Percentiles rank a stretch among this genome's conserved stretches.
These are phyloP conservation scores for Columba livia DNA, from an alignment of 2,113 vertebrate genomes.

Conservation along the genomic window DNA sequence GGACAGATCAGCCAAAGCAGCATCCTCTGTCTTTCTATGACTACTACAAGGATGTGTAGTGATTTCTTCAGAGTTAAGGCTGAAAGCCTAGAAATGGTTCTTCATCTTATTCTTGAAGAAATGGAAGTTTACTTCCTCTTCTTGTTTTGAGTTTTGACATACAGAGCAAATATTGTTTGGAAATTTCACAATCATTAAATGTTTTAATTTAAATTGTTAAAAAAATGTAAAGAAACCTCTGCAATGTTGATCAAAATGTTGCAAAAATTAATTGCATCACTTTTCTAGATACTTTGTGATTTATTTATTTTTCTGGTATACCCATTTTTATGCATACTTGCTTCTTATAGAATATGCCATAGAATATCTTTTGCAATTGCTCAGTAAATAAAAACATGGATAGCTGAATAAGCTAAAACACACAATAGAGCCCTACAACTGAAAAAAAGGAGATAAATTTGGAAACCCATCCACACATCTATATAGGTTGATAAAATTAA, in stretches of 20 bases:
- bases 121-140: not conserved
- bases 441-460: not conserved
- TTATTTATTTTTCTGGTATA: not conserved
- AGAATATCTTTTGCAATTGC: not conserved
- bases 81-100: not conserved
- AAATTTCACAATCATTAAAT: not conserved
- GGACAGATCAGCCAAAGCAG: not conserved
- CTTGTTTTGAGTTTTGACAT: not conserved
- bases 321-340: not conserved
- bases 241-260: not conserved
- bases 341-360: not conserved
- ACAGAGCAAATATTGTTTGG: not conserved
- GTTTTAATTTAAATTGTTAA: not conserved
- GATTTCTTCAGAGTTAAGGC: not conserved
- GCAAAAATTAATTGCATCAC: not conserved
- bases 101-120: not conserved
- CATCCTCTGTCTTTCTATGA: rapidly evolving
- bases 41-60: not conserved
- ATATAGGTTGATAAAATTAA: not conserved
- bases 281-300: not conserved
- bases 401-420: not conserved
- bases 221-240: not conserved
- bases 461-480: not conserved
- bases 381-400: not conserved
- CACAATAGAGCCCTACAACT: not conserved